These are phyloP conservation scores for Xestoiulus laeticollis DNA, from an alignment of 2,888 invertebrate species.

Conservation along the genomic window DNA sequence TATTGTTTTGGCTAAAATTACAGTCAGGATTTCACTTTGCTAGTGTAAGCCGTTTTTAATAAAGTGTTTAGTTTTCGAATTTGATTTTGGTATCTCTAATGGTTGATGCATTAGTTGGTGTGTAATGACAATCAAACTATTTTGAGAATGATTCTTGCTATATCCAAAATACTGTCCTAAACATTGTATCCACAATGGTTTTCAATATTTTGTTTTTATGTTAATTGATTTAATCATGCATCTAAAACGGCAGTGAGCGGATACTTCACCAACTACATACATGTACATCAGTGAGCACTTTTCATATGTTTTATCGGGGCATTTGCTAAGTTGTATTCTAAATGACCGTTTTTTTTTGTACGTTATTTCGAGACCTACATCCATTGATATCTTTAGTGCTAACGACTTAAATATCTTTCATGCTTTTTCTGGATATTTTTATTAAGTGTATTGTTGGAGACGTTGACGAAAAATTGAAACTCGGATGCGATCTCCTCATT, in stretches of 20 bases:
- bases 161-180: too few relatives aligned
- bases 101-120: too few relatives aligned
- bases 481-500: background rate
- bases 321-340: background rate
- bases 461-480: background rate
- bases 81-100: background rate
- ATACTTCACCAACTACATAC: background rate
- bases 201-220: too few relatives aligned
- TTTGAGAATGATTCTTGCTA: too few relatives aligned
- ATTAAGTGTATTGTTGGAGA: background rate
- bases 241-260: background rate
- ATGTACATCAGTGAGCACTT: background rate
- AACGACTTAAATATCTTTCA: background rate
- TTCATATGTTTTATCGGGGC: background rate
- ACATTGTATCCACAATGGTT: too few relatives aligned
- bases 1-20: background rate
- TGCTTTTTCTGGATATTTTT: constrained; percentile 19
- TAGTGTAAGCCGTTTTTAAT: background rate
- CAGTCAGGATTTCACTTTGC: background rate
- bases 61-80: background rate
- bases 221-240: too few relatives aligned
- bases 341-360: background rate
- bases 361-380: background rate
- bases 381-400: background rate
- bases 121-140: too few relatives aligned